phyloP scores from a whole-genome alignment of 2,888 invertebrate genomes.

The Scaeva pyrastri region DNA sequence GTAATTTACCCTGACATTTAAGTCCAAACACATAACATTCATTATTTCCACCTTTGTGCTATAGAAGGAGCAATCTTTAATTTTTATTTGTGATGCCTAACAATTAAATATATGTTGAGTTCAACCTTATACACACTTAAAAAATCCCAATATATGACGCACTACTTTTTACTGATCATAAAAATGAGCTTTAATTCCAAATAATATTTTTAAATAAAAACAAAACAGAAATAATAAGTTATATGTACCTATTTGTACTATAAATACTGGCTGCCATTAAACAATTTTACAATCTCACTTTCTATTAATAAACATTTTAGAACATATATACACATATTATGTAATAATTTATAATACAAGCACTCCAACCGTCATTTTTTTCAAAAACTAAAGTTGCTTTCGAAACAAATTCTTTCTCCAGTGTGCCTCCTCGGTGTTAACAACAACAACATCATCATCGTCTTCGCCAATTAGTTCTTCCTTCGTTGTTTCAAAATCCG shows the following conservation, averaged over 20 bases:
- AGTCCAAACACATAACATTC: too few species aligned
- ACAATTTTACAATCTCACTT: neutral
- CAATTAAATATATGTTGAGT: too few species aligned
- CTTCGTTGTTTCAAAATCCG: constrained; percentile 13
- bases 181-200: neutral
- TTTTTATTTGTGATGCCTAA: too few species aligned
- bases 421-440: constrained; percentile 76
- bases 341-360: neutral
- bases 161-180: neutral
- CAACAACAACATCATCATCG: constrained; percentile 68
- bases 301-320: neutral
- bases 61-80: too few species aligned
- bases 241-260: constrained; percentile 53
- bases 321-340: neutral
- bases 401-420: constrained; percentile 76
- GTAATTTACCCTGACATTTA: too few species aligned
- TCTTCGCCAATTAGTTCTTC: constrained; percentile 37
- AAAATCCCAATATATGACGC: too few species aligned
- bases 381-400: constrained; percentile 33
- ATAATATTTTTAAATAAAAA: neutral
- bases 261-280: constrained; percentile 38
- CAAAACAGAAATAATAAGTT: neutral
- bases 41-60: too few species aligned
- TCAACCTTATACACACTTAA: too few species aligned
- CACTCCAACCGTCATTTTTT: neutral